Conservation (phyloP, 2,797 vertebrate species). For the Crax fasciolata region DNA sequence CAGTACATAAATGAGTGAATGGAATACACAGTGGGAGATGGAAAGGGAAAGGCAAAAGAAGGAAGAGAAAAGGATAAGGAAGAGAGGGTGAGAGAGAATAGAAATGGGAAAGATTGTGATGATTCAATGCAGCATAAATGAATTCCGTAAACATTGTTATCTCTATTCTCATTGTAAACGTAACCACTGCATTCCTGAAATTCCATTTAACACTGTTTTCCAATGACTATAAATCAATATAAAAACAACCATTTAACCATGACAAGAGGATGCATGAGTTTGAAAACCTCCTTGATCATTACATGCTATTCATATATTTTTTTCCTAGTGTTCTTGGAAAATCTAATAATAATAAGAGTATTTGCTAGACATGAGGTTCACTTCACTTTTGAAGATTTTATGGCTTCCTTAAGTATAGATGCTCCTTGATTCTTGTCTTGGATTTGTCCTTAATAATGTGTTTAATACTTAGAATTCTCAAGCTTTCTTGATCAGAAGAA, state of each 20-base stretch:
- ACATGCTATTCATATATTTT: not conserved
- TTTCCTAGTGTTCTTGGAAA: not conserved
- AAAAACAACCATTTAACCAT: not conserved
- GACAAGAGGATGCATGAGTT: not conserved
- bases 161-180: not conserved
- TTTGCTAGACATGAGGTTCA: not conserved
- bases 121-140: not conserved
- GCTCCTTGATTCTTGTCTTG: not conserved
- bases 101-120: not conserved
- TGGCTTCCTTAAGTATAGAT: not conserved
- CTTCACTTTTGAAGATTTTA: not conserved
- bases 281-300: not conserved
- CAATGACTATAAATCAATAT: not conserved
- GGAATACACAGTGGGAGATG: not conserved
- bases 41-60: not conserved
- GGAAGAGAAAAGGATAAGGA: not conserved
- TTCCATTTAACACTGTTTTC: not conserved
- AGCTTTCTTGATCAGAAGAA: not conserved
- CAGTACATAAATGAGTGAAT: not conserved
- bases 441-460: not conserved
- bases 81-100: not conserved
- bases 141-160: not conserved
- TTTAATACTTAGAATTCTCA: not conserved
- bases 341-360: not conserved
- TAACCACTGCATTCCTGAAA: not conserved